phyloP scores from a whole-genome alignment of 2,797 vertebrate genomes.

The Kryptolebias ocellatus region DNA sequence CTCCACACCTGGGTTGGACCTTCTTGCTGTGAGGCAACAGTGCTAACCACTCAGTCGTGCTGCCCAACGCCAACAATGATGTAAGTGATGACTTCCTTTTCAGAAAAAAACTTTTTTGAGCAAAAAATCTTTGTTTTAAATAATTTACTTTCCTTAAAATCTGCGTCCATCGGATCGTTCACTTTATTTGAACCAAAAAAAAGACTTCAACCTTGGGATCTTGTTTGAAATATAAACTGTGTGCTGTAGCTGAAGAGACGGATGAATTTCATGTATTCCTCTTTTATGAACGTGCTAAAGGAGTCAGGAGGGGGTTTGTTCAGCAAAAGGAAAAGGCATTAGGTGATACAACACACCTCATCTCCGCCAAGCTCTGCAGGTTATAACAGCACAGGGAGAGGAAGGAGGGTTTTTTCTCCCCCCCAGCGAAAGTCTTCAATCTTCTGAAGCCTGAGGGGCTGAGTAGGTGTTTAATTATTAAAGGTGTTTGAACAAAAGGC shows the following conservation, averaged over 20 bases:
- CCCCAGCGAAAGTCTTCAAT: conserved; percentile 72
- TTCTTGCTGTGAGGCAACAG: too few relatives aligned
- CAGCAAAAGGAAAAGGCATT: conserved; percentile 68
- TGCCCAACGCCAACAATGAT: too few relatives aligned
- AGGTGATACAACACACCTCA: conserved; percentile 66
- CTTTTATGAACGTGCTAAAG: conserved; percentile 78
- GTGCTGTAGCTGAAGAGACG: conserved; percentile 15
- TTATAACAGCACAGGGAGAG: conserved; percentile 53
- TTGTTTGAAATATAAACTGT: conserved; percentile 4
- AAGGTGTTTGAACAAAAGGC: conserved; percentile 84
- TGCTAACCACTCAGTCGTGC: too few relatives aligned
- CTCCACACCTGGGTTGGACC: too few relatives aligned
- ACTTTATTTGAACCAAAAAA: background rate
- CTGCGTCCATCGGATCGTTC: background rate
- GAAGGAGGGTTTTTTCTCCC: conserved; percentile 32
- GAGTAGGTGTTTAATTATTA: conserved; percentile 84
- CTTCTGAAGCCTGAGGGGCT: conserved; percentile 72
- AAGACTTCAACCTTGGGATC: background rate
- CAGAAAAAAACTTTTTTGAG: too few relatives aligned
- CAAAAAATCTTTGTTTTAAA: too few relatives aligned
- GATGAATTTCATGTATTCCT: conserved; percentile 48
- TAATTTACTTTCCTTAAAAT: too few relatives aligned
- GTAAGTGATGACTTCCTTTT: too few relatives aligned
- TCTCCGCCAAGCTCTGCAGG: conserved; percentile 62
- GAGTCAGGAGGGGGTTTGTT: conserved; percentile 76